A percentile compares a stretch with the other conserved stretches of the same genome.
Conservation (phyloP, 1,140 invertebrate species). For the Anastrepha obliqua region DNA sequence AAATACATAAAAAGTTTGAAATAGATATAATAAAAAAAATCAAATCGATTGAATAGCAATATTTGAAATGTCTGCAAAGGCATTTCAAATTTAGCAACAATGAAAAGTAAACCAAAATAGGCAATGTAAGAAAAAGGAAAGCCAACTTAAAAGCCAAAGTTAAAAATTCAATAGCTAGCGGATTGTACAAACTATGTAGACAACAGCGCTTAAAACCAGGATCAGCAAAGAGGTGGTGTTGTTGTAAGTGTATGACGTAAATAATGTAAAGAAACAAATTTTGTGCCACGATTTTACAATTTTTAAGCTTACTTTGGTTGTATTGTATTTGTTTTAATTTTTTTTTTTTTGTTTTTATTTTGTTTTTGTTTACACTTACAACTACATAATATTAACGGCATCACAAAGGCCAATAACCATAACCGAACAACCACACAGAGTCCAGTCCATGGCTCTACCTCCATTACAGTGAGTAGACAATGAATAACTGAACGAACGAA, state of each 20-base stretch:
- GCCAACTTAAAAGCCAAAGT: neutral
- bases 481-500: neutral
- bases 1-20: too few relatives aligned
- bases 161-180: neutral
- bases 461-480: slow-evolving; percentile 26
- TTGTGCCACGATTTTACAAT: neutral
- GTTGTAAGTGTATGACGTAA: neutral
- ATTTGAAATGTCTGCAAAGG: neutral
- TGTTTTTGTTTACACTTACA: neutral
- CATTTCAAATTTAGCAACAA: neutral
- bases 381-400: neutral
- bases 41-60: neutral
- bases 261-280: slow-evolving; percentile 11
- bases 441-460: neutral
- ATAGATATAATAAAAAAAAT: neutral
- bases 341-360: neutral
- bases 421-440: neutral
- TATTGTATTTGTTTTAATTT: neutral
- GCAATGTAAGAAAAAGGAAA: neutral
- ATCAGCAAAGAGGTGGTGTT: neutral
- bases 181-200: neutral
- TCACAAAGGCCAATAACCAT: neutral
- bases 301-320: neutral
- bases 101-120: neutral
- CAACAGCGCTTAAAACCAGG: neutral